Evolutionary conservation across 1,140 invertebrate species (phyloP).

Genomic region (Coptotermes formosanus): DNA sequence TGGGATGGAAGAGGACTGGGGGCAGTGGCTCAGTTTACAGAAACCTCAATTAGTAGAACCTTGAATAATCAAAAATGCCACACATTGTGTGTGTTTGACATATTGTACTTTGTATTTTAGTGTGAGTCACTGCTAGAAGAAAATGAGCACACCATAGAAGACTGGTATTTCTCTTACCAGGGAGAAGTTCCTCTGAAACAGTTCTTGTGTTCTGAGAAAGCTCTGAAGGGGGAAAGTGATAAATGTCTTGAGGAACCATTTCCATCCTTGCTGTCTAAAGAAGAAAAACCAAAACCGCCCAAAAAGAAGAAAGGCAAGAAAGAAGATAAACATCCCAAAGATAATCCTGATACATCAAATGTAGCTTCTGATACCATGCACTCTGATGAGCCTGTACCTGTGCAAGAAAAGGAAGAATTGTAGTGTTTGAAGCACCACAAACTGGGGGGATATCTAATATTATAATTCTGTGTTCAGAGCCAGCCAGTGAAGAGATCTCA

Average conservation of each 20-base stretch:
- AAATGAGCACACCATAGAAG: constrained; percentile 70
- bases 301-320: constrained; percentile 24
- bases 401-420: neutral
- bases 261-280: neutral
- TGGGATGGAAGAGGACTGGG: too few species aligned
- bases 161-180: constrained; percentile 77
- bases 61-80: too few species aligned
- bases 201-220: constrained; percentile 69
- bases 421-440: neutral
- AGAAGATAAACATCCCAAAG: neutral
- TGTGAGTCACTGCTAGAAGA: constrained; percentile 77
- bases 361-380: neutral
- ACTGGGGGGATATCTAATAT: too few species aligned
- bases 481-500: too few species aligned
- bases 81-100: too few species aligned
- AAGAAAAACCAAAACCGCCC: neutral
- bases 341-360: neutral
- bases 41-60: too few species aligned
- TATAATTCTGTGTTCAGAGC: too few species aligned
- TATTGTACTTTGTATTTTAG: constrained; percentile 40
- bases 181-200: constrained; percentile 59
- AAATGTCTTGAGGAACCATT: constrained; percentile 64
- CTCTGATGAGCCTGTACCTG: neutral
- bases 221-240: constrained; percentile 59
- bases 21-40: too few species aligned